These are phyloP conservation scores for Megastigmus dorsalis DNA, from an alignment of 2,888 invertebrate species.

Conservation along the genomic window DNA sequence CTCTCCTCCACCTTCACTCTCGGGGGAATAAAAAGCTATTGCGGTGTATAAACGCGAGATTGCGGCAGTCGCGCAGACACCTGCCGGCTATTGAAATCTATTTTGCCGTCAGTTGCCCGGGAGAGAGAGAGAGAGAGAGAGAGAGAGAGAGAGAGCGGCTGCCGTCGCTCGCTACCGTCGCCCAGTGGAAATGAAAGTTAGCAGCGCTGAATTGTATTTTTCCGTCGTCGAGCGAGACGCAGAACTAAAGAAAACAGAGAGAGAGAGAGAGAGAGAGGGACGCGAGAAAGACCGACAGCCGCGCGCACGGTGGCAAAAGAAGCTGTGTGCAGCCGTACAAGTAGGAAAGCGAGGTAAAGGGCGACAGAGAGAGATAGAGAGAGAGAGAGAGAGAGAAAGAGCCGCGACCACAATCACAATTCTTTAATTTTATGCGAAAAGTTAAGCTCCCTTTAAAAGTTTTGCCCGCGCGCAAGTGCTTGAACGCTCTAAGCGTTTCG, in stretches of 20 bases:
- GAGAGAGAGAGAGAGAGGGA: constrained; percentile 24
- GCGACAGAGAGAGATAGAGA: constrained; percentile 27
- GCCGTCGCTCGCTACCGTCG: too few species aligned
- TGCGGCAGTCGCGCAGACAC: not conserved
- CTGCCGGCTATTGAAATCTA: constrained; percentile 60
- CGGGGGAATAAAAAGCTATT: constrained; percentile 16
- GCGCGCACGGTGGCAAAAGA: not conserved
- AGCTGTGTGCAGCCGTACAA: too few species aligned
- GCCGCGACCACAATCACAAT: constrained; percentile 67
- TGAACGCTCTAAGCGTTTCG: not conserved
- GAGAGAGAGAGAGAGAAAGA: constrained; percentile 48
- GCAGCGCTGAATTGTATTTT: constrained; percentile 69
- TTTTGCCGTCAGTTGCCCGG: constrained; percentile 56
- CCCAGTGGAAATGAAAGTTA: constrained; percentile 66
- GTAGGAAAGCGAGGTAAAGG: constrained; percentile 43
- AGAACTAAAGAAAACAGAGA: not conserved
- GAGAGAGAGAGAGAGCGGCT: too few species aligned
- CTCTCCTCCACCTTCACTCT: too few species aligned
- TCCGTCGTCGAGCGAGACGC: constrained; percentile 31
- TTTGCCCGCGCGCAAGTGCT: not conserved
- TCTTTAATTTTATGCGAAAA: constrained; percentile 73
- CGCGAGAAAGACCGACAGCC: constrained; percentile 39
- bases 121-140: too few species aligned
- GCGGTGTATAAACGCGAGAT: not conserved
- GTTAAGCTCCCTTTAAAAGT: constrained; percentile 72